These are phyloP conservation scores for Sciaenops ocellatus DNA, from an alignment of 2,797 vertebrate genomes.

Conservation along the genomic window DNA sequence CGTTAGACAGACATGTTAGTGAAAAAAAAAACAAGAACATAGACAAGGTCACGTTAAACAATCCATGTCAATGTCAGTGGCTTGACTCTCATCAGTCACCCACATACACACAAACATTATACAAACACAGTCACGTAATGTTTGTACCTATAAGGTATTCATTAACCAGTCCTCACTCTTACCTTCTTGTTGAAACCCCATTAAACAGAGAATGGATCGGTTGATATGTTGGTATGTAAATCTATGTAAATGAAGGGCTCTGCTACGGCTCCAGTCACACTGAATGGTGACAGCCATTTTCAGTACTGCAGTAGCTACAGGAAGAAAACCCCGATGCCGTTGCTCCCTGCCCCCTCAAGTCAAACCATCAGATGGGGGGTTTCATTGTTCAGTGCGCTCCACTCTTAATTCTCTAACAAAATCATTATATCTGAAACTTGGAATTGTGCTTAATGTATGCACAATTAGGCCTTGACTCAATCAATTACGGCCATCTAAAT, in stretches of 20 bases:
- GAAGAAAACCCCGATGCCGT: constrained; percentile 22
- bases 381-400: constrained; percentile 66
- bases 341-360: constrained; percentile 56
- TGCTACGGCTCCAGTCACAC: constrained; percentile 30
- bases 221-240: constrained; percentile 75
- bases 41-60: too few species aligned
- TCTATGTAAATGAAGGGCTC: constrained; percentile 75
- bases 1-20: too few species aligned
- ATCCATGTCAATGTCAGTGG: too few species aligned
- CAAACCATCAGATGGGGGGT: constrained; percentile 31
- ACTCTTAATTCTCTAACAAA: constrained; percentile 57
- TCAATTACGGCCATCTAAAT: constrained; percentile 73
- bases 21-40: too few species aligned
- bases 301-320: constrained; percentile 21
- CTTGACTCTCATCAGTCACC: background rate
- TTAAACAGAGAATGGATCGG: constrained; percentile 57
- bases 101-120: constrained; percentile 5
- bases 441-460: constrained; percentile 67
- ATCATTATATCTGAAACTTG: constrained; percentile 71
- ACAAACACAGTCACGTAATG: constrained; percentile 1
- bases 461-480: constrained; percentile 60
- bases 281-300: constrained; percentile 44
- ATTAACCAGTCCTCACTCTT: constrained; percentile 44
- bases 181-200: constrained; percentile 53
- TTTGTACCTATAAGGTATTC: constrained; percentile 47